phyloP scores from a whole-genome alignment of 2,797 vertebrate genomes.

The Acanthis flammea region DNA sequence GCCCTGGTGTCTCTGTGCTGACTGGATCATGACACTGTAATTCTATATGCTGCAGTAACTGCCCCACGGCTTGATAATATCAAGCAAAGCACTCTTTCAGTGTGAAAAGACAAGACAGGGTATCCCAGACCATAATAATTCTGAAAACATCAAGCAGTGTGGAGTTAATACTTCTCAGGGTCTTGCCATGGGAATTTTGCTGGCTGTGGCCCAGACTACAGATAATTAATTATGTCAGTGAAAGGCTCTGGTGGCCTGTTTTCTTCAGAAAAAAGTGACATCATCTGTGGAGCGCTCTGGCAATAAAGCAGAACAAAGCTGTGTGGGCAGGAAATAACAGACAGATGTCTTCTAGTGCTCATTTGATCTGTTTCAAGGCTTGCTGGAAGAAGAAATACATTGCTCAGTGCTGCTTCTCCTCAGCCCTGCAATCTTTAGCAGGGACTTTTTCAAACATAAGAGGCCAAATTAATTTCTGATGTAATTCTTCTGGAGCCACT shows the following conservation, averaged over 20 bases:
- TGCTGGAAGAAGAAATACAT: constrained; percentile 48
- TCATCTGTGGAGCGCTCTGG: constrained; percentile 77
- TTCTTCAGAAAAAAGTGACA: constrained; percentile 80
- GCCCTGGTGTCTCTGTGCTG: constrained; percentile 21
- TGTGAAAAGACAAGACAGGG: constrained; percentile 29
- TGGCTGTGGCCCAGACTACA: constrained; percentile 76
- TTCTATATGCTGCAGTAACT: constrained; percentile 31
- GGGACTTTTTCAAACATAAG: constrained; percentile 1
- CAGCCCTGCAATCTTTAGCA: not conserved
- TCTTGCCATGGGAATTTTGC: constrained; percentile 72
- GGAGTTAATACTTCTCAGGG: constrained; percentile 71
- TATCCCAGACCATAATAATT: constrained; percentile 35
- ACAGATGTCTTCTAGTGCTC: constrained; percentile 76
- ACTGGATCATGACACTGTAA: constrained; percentile 38
- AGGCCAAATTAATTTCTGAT: constrained; percentile 34
- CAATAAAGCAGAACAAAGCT: constrained; percentile 78
- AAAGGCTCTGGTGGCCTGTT: constrained; percentile 78
- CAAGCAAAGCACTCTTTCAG: constrained; percentile 51
- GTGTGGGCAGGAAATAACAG: constrained; percentile 79
- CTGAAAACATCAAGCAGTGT: constrained; percentile 64
- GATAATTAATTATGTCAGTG: constrained; percentile 84
- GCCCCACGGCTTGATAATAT: constrained; percentile 1
- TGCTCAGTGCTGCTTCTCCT: constrained; percentile 29
- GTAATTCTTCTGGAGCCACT: constrained; percentile 44
- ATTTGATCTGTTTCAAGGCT: constrained; percentile 75